These are phyloP conservation scores for Argyrosomus regius DNA, from an alignment of 2,797 vertebrate species.

Conservation along the genomic window DNA sequence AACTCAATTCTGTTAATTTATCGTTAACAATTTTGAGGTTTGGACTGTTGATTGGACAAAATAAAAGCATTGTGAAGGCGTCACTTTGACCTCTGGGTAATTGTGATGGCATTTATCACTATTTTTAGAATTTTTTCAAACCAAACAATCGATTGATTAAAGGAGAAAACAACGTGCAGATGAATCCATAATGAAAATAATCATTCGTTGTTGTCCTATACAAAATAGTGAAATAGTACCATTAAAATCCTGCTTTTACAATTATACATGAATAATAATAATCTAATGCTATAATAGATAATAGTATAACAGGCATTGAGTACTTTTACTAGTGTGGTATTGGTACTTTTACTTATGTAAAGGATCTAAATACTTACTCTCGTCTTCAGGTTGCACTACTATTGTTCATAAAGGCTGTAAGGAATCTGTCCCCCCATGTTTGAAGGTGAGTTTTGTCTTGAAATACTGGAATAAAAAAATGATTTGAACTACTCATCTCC, in stretches of 20 bases:
- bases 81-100: not conserved
- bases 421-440: slow-evolving; percentile 88
- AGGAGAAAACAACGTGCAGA: not conserved
- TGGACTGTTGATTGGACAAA: not conserved
- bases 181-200: not conserved
- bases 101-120: not conserved
- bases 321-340: not conserved
- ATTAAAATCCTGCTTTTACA: not conserved
- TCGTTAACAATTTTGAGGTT: not conserved
- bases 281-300: not conserved
- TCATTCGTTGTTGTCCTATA: too few species aligned
- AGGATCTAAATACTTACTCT: slow-evolving; percentile 10
- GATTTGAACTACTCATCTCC: not conserved
- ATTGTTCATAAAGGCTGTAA: slow-evolving; percentile 93
- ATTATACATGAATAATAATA: too few species aligned
- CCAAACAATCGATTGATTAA: not conserved
- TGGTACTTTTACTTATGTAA: not conserved
- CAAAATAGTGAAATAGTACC: too few species aligned
- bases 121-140: not conserved
- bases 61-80: not conserved
- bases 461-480: not conserved
- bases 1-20: too few species aligned
- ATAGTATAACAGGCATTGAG: not conserved
- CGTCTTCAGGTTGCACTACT: slow-evolving; percentile 88
- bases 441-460: slow-evolving; percentile 86